These are phyloP conservation scores for Nomada lathburiana DNA, from an alignment of 2,888 invertebrate genomes.

Conservation along the genomic window DNA sequence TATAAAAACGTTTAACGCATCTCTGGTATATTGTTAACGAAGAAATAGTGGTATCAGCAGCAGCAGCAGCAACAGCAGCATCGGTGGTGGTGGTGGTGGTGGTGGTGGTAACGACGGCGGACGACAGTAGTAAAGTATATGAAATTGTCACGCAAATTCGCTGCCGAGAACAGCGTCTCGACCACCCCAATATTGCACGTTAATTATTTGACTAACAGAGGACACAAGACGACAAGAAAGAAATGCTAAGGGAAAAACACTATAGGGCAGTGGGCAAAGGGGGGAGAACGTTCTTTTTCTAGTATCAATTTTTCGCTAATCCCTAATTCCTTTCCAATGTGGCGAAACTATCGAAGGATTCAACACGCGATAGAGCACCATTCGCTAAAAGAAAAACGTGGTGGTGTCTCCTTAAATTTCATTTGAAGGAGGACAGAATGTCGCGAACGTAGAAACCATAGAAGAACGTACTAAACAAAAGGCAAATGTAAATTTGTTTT, in stretches of 20 bases:
- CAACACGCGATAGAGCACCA: too few species aligned
- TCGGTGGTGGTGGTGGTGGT: not conserved
- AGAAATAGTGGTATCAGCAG: conserved; percentile 41
- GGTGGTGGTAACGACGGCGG: not conserved
- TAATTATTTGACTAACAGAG: conserved; percentile 27
- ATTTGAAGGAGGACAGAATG: not conserved
- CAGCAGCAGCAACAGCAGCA: conserved; percentile 4
- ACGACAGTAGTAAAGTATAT: conserved; percentile 18
- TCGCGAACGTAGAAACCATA: not conserved
- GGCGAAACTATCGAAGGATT: too few species aligned
- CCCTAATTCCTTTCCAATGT: too few species aligned
- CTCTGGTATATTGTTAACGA: conserved; percentile 28
- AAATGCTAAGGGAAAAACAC: conserved; percentile 3
- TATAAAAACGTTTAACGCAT: conserved; percentile 58
- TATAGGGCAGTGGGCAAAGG: not conserved
- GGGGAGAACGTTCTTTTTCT: not conserved
- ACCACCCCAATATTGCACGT: conserved; percentile 5
- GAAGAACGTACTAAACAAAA: not conserved
- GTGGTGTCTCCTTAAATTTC: too few species aligned
- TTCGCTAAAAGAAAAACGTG: too few species aligned
- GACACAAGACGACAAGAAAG: not conserved
- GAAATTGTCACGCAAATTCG: conserved; percentile 23
- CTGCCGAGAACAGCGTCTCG: conserved; percentile 6
- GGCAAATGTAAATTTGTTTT: not conserved
- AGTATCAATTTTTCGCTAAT: not conserved